A percentile compares a stretch with the other conserved stretches of the same genome.
These are phyloP conservation scores for Glyphotaelius pellucidus DNA, from an alignment of 2,888 invertebrate species.

Conservation along the genomic window DNA sequence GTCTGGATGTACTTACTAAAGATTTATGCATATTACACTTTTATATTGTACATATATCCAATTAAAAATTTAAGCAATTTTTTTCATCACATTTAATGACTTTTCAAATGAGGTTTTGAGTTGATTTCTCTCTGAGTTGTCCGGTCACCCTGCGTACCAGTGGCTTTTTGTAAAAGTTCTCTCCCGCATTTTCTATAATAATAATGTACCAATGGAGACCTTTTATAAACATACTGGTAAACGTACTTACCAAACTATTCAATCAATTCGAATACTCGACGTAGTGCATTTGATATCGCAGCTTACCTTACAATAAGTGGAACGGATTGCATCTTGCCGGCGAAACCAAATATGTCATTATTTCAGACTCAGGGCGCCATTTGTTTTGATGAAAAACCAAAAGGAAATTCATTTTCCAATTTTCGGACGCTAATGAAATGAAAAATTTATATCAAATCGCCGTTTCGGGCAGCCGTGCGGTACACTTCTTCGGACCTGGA, in stretches of 20 bases:
- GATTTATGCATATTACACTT: too few species aligned
- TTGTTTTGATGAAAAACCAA: constrained; percentile 31
- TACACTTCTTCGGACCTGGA: neutral
- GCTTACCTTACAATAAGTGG: neutral
- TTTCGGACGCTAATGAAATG: constrained; percentile 48
- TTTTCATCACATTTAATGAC: too few species aligned
- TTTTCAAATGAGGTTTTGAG: too few species aligned
- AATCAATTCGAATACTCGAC: neutral
- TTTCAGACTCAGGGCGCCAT: neutral
- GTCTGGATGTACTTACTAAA: too few species aligned
- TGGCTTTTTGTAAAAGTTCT: too few species aligned
- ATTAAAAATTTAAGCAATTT: too few species aligned
- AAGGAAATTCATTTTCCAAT: constrained; percentile 36
- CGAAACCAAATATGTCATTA: neutral
- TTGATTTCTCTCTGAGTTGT: too few species aligned
- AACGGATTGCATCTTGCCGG: neutral
- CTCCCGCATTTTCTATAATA: too few species aligned
- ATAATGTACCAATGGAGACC: too few species aligned
- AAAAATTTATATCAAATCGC: constrained; percentile 53
- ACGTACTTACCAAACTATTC: neutral
- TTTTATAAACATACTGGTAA: neutral
- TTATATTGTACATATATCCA: too few species aligned
- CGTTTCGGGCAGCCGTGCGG: constrained; percentile 40
- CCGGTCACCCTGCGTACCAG: too few species aligned
- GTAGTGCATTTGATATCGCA: neutral